Conservation (phyloP, 2,888 invertebrate species). For the Spodoptera picta region DNA sequence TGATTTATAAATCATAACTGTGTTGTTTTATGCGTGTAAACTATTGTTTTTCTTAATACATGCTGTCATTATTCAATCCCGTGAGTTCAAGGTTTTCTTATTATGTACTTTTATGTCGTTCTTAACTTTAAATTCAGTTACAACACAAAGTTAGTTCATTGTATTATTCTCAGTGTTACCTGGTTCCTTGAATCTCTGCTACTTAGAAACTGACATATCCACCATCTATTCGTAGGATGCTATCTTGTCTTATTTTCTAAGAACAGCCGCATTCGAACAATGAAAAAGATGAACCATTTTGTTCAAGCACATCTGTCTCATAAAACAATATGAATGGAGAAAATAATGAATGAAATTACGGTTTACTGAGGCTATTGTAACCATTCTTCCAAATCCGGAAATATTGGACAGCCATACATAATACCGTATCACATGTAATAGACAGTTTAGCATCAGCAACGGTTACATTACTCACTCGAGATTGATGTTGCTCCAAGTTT, state of each 20-base stretch:
- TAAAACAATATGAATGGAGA: conserved; percentile 42
- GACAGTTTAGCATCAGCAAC: conserved; percentile 36
- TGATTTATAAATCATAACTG: conserved; percentile 30
- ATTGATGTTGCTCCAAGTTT: conserved; percentile 50
- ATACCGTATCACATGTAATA: conserved; percentile 30
- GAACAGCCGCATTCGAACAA: conserved; percentile 18
- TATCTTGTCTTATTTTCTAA: conserved; percentile 35
- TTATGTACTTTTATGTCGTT: no score
- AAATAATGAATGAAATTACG: conserved; percentile 48
- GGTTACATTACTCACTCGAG: conserved; percentile 29
- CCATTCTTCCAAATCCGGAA: conserved; percentile 38
- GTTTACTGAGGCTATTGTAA: conserved; percentile 38
- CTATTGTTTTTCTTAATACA: neutral
- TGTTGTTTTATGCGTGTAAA: conserved; percentile 3
- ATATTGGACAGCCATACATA: conserved; percentile 34
- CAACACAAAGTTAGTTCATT: no score
- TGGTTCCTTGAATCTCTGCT: no score
- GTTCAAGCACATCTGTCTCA: conserved; percentile 38
- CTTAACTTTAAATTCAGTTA: no score
- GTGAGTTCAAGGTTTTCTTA: no score
- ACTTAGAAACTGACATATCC: neutral
- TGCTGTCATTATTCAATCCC: neutral
- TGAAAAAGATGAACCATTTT: conserved; percentile 34
- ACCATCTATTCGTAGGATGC: conserved; percentile 2
- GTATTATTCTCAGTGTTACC: no score